Conservation (phyloP, 2,113 vertebrate species). For the Pterocles orientalis region DNA sequence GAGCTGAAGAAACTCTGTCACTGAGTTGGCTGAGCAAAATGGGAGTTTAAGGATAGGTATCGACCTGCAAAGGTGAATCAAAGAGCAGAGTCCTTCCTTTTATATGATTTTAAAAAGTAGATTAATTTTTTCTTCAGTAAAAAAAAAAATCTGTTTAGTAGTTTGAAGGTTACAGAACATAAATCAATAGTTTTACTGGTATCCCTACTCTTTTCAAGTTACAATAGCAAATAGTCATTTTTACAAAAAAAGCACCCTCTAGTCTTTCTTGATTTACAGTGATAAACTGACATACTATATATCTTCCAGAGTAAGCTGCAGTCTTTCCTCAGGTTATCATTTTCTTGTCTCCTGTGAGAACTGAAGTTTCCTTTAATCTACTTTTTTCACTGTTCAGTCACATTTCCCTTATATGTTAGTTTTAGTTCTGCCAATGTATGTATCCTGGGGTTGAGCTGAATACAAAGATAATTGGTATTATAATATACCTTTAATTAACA, state of each 20-base stretch:
- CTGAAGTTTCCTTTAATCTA: not conserved
- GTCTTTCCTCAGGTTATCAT: conserved; percentile 36
- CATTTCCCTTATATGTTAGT: not conserved
- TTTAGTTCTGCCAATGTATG: not conserved
- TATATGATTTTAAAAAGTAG: not conserved
- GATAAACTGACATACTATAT: conserved; percentile 8
- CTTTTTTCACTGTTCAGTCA: not conserved
- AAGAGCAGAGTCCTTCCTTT: not conserved
- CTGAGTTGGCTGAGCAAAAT: not conserved
- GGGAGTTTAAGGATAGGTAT: not conserved
- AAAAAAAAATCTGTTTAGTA: not conserved
- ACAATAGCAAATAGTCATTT: conserved; percentile 31
- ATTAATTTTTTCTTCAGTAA: not conserved
- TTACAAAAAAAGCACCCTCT: not conserved
- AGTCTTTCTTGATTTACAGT: conserved; percentile 22
- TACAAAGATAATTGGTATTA: not conserved
- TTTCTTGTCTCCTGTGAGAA: conserved; percentile 4
- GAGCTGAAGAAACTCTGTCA: not conserved
- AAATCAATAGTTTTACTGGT: conserved; percentile 18
- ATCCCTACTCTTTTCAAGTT: not conserved
- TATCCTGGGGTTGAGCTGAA: not conserved
- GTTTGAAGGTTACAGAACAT: not conserved
- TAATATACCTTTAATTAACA: not conserved
- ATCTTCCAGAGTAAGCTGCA: conserved; percentile 16
- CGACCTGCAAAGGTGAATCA: not conserved